Conservation (phyloP, 2,113 vertebrate species). For the Spermophilus dauricus region DNA sequence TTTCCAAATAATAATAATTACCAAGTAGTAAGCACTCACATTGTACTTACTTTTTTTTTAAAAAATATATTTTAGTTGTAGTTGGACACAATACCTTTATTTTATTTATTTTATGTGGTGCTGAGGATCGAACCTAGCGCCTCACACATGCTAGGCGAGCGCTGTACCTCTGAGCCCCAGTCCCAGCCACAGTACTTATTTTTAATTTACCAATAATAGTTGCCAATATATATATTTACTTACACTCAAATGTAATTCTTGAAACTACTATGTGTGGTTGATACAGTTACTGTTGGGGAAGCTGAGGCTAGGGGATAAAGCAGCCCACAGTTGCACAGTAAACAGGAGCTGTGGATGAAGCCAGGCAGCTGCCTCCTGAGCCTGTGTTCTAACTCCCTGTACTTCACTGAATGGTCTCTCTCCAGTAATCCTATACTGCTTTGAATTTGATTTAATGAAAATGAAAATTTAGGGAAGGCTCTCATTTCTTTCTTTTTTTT, state of each 20-base stretch:
- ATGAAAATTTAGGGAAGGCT: not conserved
- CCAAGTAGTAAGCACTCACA: not conserved
- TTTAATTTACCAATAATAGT: not conserved
- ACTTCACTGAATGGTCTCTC: not conserved
- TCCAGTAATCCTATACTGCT: not conserved
- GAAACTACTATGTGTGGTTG: not conserved
- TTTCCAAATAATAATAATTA: slow-evolving; percentile 35
- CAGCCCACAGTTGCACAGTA: not conserved
- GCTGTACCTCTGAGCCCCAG: too few relatives aligned
- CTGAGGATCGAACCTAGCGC: too few relatives aligned
- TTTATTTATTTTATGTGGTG: too few relatives aligned
- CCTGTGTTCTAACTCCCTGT: not conserved
- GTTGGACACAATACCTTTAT: too few relatives aligned
- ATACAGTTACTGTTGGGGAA: not conserved
- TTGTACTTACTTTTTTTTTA: not conserved
- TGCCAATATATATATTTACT: not conserved
- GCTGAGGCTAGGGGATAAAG: not conserved
- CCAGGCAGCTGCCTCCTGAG: not conserved
- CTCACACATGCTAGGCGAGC: too few relatives aligned
- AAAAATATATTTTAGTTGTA: too few relatives aligned
- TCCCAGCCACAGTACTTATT: too few relatives aligned
- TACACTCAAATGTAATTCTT: not conserved
- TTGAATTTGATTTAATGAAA: slow-evolving; percentile 19
- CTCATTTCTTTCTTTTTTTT: not conserved
- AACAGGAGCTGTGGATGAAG: not conserved